phyloP scores from a whole-genome alignment of 2,797 vertebrate species.

The Garrulus glandarius region DNA sequence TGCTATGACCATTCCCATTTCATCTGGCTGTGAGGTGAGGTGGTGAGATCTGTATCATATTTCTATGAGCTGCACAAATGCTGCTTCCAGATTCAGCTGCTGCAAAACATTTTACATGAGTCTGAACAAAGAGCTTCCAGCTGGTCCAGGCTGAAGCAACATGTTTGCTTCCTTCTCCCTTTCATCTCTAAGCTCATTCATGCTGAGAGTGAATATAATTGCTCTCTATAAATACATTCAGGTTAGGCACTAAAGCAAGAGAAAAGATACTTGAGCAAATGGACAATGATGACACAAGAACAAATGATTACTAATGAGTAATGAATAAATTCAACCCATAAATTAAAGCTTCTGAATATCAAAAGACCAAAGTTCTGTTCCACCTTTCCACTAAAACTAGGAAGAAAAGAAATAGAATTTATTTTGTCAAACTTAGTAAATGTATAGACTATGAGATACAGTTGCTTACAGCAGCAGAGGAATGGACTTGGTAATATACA shows the following conservation, averaged over 20 bases:
- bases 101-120: constrained; percentile 60
- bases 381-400: not conserved
- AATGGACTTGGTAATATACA: not conserved
- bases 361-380: not conserved
- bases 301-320: constrained; percentile 55
- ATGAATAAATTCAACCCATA: constrained; percentile 28
- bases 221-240: constrained; percentile 66
- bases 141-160: constrained; percentile 64
- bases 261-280: constrained; percentile 61
- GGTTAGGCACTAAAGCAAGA: constrained; percentile 65
- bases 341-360: constrained; percentile 17
- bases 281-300: constrained; percentile 52
- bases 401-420: not conserved
- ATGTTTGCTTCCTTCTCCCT: constrained; percentile 66
- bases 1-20: not conserved
- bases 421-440: not conserved
- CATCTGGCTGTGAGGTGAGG: not conserved
- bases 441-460: not conserved
- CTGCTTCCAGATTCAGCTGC: constrained; percentile 52
- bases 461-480: not conserved
- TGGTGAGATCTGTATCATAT: constrained; percentile 10
- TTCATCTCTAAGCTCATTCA: constrained; percentile 66
- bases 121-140: constrained; percentile 65
- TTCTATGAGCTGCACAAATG: not conserved
- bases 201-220: constrained; percentile 65